Evolutionary conservation across 2,888 invertebrate genomes (phyloP), one percentile per base, ranked within the genome.

Genomic region (Dastarcus helophoroides): DNA sequence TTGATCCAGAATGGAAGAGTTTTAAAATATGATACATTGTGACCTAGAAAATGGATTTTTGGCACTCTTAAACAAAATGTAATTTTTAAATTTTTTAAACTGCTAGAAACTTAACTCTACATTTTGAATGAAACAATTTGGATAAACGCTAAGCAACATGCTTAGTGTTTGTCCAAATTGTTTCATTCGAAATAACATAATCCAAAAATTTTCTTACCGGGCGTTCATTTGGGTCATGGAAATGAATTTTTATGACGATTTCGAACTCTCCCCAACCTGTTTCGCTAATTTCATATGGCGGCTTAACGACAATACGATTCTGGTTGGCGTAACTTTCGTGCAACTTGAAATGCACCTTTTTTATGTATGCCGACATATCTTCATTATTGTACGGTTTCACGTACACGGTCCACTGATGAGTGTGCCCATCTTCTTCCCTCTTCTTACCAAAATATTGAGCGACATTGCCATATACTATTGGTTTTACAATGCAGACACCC

Each of bases 221-320:
- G 55, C 88, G 70, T 62, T 94, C 98, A 51, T 90, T 91, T 2
- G 89, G 86, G 67, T 98, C 97, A 54, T 86, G 82, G 50, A 98
- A 98, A 60, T 90, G 91, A 38, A 98, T 86, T 60, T 95, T 95
- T 31, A 99, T 94, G 17, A 90, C 85, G 41, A 97, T 86, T 64
- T 98, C 97, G 59, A 98, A 98, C 65, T 98, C 98, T 43, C 98
- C 98, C 97, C 98, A 98, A 2, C 97, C 97, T 0, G 97, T 97
- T 63, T 98, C 97, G 0, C 86, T 89, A 4, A 98, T 76, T 66
- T 97, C 95, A 55, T 91, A 98, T 0, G 97, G 98, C 1, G 94
- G 93, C 56, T 91, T 89, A 0, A 86, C 84, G 1, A 95, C 73
- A 41, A 94, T 88, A 55, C 97, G 69, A 56, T 90, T 93, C 1